Evolutionary conservation across 2,113 vertebrate genomes (phyloP).

Genomic region (Anhinga anhinga): DNA sequence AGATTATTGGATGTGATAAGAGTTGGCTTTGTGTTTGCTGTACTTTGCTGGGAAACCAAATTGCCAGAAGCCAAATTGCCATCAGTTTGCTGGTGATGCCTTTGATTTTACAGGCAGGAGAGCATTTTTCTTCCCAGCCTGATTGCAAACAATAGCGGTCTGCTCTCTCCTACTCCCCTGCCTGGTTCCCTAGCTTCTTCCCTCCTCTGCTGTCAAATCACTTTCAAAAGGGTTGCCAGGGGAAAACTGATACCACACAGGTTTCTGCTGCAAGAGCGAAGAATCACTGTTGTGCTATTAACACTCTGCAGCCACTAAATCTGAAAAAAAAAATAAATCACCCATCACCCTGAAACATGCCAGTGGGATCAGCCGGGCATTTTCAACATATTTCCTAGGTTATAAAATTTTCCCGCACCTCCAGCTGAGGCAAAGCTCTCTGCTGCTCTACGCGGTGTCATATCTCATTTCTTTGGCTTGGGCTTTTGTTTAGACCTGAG

Average conservation of each 20-base stretch:
- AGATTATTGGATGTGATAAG: background rate
- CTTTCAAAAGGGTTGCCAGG: background rate
- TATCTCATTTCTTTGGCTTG: background rate
- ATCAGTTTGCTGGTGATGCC: slow-evolving; percentile 14
- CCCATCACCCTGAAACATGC: background rate
- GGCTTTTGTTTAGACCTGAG: slow-evolving; percentile 2
- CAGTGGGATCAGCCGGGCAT: background rate
- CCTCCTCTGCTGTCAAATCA: background rate
- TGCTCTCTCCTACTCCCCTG: background rate
- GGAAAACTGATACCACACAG: background rate
- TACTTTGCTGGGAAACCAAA: background rate
- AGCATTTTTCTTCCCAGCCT: slow-evolving; percentile 12
- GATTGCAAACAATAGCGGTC: background rate
- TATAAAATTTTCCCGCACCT: background rate
- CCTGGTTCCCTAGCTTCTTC: background rate
- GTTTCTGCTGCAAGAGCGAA: background rate
- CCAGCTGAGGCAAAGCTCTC: slow-evolving; percentile 25
- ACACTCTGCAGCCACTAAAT: background rate
- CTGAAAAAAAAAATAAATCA: background rate
- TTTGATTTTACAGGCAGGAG: slow-evolving; percentile 32
- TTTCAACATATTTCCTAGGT: background rate
- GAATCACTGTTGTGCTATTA: background rate
- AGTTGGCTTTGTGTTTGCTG: background rate
- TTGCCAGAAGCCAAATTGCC: slow-evolving; percentile 14
- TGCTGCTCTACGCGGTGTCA: background rate